Conservation (phyloP, 2,797 vertebrate species). For the Picus viridis region DNA sequence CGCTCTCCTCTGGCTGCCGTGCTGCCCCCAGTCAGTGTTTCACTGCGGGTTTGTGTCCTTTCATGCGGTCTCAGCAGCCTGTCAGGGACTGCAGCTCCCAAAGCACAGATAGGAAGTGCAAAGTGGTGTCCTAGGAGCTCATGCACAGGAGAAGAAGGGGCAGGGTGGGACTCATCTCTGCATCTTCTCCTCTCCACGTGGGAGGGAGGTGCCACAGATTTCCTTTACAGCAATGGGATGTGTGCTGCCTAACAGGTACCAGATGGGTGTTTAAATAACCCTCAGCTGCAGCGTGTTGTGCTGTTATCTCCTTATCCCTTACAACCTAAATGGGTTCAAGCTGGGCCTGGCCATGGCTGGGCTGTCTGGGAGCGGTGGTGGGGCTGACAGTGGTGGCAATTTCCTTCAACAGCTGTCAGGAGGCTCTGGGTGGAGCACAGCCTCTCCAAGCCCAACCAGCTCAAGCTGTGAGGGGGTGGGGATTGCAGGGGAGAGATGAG, state of each 20-base stretch:
- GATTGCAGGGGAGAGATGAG: background rate
- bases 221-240: constrained; percentile 65
- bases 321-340: constrained; percentile 70
- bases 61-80: background rate
- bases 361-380: constrained; percentile 51
- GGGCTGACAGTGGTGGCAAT: constrained; percentile 67
- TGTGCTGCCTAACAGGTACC: constrained; percentile 69
- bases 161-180: background rate
- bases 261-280: constrained; percentile 68
- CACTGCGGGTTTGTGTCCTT: background rate
- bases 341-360: constrained; percentile 52
- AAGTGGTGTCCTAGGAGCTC: background rate
- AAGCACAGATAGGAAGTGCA: background rate
- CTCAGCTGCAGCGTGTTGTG: constrained; percentile 67
- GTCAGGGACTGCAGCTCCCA: background rate
- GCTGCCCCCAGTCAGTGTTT: background rate
- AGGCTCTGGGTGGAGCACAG: constrained; percentile 46
- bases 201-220: constrained; percentile 64
- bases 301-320: constrained; percentile 69
- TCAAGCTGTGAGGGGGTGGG: background rate
- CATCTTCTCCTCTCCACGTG: constrained; percentile 56
- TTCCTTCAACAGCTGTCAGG: constrained; percentile 66
- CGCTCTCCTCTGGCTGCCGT: background rate
- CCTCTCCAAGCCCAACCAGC: background rate
- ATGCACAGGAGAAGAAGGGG: background rate